Percentiles rank a stretch among this genome's conserved stretches.
Evolutionary conservation across 2,888 invertebrate genomes (phyloP).

Genomic region (Drosophila kanekoi): DNA sequence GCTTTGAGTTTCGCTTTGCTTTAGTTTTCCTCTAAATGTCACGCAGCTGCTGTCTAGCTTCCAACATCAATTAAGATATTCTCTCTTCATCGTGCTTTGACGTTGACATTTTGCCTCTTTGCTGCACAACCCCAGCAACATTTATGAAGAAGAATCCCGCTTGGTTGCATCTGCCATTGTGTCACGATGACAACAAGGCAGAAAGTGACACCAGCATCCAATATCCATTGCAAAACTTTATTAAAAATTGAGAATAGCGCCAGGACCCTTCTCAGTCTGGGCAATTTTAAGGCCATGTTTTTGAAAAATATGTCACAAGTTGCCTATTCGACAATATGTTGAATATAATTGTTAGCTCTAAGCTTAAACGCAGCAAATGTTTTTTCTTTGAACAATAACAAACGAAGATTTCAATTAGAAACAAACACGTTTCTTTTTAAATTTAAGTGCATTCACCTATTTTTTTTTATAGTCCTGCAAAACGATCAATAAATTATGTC

Average conservation of each 20-base stretch:
- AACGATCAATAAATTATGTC: slow-evolving; percentile 62
- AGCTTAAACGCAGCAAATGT: too few species aligned
- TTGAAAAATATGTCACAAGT: not conserved
- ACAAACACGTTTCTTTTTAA: slow-evolving; percentile 29
- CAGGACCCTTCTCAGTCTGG: not conserved
- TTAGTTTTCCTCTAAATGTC: too few species aligned
- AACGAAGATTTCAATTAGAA: not conserved
- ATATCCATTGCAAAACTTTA: slow-evolving; percentile 5
- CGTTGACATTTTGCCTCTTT: slow-evolving; percentile 9
- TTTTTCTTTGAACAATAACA: too few species aligned
- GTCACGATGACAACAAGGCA: slow-evolving; percentile 1
- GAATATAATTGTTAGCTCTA: too few species aligned
- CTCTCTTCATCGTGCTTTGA: slow-evolving; percentile 1
- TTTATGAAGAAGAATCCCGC: not conserved
- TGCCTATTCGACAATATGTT: too few species aligned
- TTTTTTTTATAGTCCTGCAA: slow-evolving; percentile 4
- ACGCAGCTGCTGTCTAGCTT: not conserved
- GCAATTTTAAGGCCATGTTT: not conserved
- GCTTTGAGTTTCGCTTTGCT: not conserved
- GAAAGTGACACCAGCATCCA: slow-evolving; percentile 3
- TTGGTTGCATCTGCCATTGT: slow-evolving; percentile 1
- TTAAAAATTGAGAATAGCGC: not conserved
- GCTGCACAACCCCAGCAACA: not conserved
- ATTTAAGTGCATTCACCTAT: slow-evolving; percentile 1
- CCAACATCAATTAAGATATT: slow-evolving; percentile 3